Base-by-base conservation (phyloP, 2,888 invertebrate species). In the Hyles lineata region DNA sequence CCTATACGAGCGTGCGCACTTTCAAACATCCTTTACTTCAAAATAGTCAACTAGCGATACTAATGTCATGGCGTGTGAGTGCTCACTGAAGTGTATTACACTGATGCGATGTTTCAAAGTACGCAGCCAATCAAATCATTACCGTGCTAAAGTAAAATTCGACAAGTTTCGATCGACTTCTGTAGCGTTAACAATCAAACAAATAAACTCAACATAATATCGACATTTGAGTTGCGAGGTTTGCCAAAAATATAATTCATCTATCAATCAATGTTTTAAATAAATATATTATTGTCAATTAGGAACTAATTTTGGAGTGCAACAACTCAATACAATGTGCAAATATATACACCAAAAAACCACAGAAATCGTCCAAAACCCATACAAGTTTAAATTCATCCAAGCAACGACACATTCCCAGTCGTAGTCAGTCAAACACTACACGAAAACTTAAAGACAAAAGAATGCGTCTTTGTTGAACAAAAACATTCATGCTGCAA, bases 281-380 rank as follows among this genome's bases (percentile, higher is more conserved):
- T 67, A 67, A 50, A 67, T 67, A 67, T 21, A 62, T 62, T 32
- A 67, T 67, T 23, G 50, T 67, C 67, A 67, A 50, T 67, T 67
- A 67, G 67, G 50, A 50, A 67, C 67, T 67, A 67, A 50, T 67
- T 67, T 67, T 67, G 50, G 67, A 67, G 67, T 67, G 67, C 67
- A 67, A 67, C 67, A 67, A 67, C 67, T 67, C 67, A 67, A 67
- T 67, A 67, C 67, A 67, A 63, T 67, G 67, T 67, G 67, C 67
- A 67, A 50, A 17, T 67, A 67, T 67, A 67, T 67, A 67, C 67
- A 67, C 67, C 67, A 67, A 23, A 67, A 43, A 67, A 67, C 67
- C 67, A 67, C 67, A 67, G 67, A 67, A 67, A 67, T 67, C 67
- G 67, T 43, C 67, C 67, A 67, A 67, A 67, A 67, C 67, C 67